Base-by-base conservation (phyloP, 2,113 vertebrate species). In the Phalacrocorax carbo region DNA sequence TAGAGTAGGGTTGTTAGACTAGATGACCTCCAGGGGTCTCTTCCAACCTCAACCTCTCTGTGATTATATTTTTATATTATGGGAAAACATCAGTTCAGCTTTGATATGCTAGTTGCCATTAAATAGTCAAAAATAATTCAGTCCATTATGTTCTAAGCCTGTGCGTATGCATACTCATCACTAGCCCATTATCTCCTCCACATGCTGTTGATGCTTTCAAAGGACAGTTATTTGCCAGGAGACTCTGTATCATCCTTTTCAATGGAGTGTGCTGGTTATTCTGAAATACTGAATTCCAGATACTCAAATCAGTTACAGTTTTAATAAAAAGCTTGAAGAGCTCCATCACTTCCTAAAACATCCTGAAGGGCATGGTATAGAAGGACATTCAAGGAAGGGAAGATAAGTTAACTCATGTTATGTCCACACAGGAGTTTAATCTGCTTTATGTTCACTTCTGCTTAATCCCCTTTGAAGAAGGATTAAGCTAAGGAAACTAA, bases 401-500 rank as follows among this genome's bases (percentile, higher is more conserved):
- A 90, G 62, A 69, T 40, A 88, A 90, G 9, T 86, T 94, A 82
- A 90, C 9, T 30, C 1, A 3, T 18, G 29, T 90, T 85, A 80
- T 19, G 46, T 88, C 62, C 78, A 96, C 87, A 85, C 9, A 69
- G 54, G 36, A 85, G 12, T 66, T 95, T 91, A 95, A 94, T 91
- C 84, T 94, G 54, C 82, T 94, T 97, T 93, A 77, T 40, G 52
- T 51, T 94, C 36, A 21, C 62, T 94, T 89, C 27, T 85, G 40
- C 5, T 85, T 95, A 94, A 97, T 87, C 70, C 25, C 48, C 38
- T 88, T 79, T 84, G n/a, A 79, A 87, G 58, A 9, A 3, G 17
- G 62, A 95, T 96, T 95, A 93, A 93, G 27, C 62, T 87, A 58
- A 86, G 38, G 21, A 52, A 97, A 95, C 62, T 85, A 68, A 93